phyloP scores from a whole-genome alignment of 2,888 invertebrate species.

The Spilarctia lutea region DNA sequence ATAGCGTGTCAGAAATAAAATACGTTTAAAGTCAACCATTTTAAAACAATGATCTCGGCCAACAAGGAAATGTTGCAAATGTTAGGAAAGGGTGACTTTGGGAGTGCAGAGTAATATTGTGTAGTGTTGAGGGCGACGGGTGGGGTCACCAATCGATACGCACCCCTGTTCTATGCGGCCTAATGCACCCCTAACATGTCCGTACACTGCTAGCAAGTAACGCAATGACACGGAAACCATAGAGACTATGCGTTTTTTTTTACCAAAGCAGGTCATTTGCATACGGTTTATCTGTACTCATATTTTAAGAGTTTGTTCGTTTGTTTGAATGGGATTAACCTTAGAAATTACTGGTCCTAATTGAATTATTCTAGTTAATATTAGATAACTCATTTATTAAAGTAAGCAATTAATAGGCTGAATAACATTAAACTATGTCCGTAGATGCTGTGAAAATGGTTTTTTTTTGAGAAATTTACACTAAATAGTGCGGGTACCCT shows the following conservation, averaged over 20 bases:
- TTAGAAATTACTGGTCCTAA: neutral
- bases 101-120: slow-evolving; percentile 71
- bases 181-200: slow-evolving; percentile 75
- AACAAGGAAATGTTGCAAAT: slow-evolving; percentile 70
- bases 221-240: slow-evolving; percentile 54
- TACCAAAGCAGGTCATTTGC: slow-evolving; percentile 49
- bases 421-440: neutral
- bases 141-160: slow-evolving; percentile 79
- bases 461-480: neutral
- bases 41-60: slow-evolving; percentile 68
- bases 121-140: slow-evolving; percentile 66
- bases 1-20: slow-evolving; percentile 21
- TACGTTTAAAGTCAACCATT: slow-evolving; percentile 52
- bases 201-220: slow-evolving; percentile 44
- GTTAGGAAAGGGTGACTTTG: slow-evolving; percentile 74
- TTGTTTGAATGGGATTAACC: neutral
- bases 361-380: neutral
- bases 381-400: neutral
- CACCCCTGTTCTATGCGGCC: slow-evolving; percentile 74
- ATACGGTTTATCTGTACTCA: slow-evolving; percentile 17
- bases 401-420: neutral
- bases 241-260: slow-evolving; percentile 37
- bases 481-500: too few species aligned
- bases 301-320: neutral
- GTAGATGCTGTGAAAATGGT: neutral